Evolutionary conservation across 2,797 vertebrate genomes (phyloP).

Genomic region (Peromyscus nudipes): DNA sequence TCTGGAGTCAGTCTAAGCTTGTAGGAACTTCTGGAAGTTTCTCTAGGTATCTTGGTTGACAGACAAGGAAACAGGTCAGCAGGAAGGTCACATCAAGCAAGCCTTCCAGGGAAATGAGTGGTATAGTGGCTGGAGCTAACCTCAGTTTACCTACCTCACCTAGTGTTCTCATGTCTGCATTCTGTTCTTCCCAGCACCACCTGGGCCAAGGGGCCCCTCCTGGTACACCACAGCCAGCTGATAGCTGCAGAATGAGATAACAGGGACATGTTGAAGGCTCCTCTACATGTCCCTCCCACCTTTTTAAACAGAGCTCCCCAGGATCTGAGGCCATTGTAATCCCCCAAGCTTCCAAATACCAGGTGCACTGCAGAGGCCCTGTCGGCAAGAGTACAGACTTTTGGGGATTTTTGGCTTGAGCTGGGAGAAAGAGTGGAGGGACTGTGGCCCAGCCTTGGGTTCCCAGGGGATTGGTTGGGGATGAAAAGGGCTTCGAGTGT

Average conservation of each 20-base stretch:
- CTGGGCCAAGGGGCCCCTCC: background rate
- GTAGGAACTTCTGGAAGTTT: background rate
- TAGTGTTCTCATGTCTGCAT: background rate
- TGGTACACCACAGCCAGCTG: background rate
- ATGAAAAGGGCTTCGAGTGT: background rate
- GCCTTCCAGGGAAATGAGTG: background rate
- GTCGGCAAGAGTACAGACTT: background rate
- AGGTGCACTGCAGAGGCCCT: background rate
- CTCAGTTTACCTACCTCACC: too few relatives aligned
- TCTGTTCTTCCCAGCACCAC: accelerated
- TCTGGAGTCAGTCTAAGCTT: background rate
- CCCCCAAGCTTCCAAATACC: background rate
- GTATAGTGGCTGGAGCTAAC: background rate
- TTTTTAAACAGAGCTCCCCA: background rate
- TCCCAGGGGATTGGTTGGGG: background rate
- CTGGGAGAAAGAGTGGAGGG: background rate
- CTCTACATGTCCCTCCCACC: background rate
- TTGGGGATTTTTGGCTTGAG: background rate
- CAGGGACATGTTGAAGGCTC: too few relatives aligned
- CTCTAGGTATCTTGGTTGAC: background rate
- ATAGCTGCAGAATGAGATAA: background rate
- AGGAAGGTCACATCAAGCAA: background rate
- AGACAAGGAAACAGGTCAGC: background rate
- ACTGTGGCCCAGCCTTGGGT: background rate
- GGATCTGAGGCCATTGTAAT: constrained; percentile 3